A percentile compares a stretch with the other conserved stretches of the same genome.
phyloP scores from a whole-genome alignment of 2,888 invertebrate species.

The Dione vanillae region DNA sequence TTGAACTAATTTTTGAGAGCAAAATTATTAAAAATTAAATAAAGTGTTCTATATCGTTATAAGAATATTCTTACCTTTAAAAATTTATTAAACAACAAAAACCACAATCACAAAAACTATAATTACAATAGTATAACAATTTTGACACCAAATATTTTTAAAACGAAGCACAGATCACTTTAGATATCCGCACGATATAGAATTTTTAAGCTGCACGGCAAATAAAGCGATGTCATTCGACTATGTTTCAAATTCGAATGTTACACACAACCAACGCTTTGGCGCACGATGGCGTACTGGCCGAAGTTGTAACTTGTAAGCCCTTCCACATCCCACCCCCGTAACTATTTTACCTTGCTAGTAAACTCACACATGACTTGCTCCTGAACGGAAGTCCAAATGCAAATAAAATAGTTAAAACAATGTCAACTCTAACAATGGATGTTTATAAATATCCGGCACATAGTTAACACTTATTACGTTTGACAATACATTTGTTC shows the following conservation, averaged over 20 bases:
- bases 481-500: not conserved
- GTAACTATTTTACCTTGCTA: not conserved
- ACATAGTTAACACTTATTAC: not conserved
- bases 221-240: slow-evolving; percentile 61
- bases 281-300: slow-evolving; percentile 72
- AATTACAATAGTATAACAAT: slow-evolving; percentile 46
- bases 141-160: slow-evolving; percentile 49
- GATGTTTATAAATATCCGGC: not conserved
- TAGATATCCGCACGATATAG: slow-evolving; percentile 52
- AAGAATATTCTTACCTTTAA: slow-evolving; percentile 50
- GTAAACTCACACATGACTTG: not conserved
- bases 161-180: slow-evolving; percentile 60
- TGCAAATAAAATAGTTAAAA: slow-evolving; percentile 18
- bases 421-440: slow-evolving; percentile 6
- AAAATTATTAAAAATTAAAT: no score
- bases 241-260: slow-evolving; percentile 54
- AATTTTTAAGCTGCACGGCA: slow-evolving; percentile 53
- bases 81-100: slow-evolving; percentile 38
- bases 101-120: slow-evolving; percentile 33
- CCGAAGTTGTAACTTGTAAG: slow-evolving; percentile 30
- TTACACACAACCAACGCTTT: slow-evolving; percentile 63
- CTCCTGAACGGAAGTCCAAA: slow-evolving; percentile 3
- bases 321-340: slow-evolving; percentile 20
- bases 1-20: no score
- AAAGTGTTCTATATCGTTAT: no score